Percentiles rank a stretch among this genome's conserved stretches.
phyloP scores from a whole-genome alignment of 2,797 vertebrate species.

The Leucoraja ocellata region DNA sequence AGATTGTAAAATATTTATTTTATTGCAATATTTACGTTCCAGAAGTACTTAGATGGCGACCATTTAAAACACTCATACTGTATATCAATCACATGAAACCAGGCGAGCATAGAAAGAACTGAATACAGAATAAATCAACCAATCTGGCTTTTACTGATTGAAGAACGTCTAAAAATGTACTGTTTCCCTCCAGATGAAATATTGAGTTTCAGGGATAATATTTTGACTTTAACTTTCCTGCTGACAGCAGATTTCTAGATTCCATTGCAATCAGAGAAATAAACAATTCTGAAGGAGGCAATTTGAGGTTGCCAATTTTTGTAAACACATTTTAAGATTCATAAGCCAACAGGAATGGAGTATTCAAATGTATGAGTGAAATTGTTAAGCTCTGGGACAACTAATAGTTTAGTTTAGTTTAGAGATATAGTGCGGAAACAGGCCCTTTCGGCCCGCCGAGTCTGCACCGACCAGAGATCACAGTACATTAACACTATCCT shows the following conservation, averaged over 20 bases:
- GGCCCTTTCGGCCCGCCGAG: no score
- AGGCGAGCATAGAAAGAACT: neutral
- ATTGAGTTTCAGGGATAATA: neutral
- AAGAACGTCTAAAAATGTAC: neutral
- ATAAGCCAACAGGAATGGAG: neutral
- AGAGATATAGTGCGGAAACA: no score
- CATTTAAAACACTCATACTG: neutral
- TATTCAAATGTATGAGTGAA: neutral
- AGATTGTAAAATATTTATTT: constrained; percentile 31
- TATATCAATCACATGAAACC: neutral
- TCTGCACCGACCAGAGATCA: no score
- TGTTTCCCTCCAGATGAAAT: neutral
- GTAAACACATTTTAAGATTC: neutral
- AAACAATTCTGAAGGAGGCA: constrained; percentile 13
- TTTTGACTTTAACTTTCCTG: constrained; percentile 4
- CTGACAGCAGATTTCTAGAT: neutral
- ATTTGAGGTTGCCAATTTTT: neutral
- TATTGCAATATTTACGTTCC: constrained; percentile 22
- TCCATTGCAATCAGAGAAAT: neutral
- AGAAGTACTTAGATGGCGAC: no score
- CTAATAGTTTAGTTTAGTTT: neutral
- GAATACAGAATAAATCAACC: neutral
- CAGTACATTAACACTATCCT: no score
- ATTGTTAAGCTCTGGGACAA: constrained; percentile 4
- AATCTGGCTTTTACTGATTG: neutral